Base-by-base conservation (phyloP, 2,113 vertebrate species). In the Platysternon megacephalum region DNA sequence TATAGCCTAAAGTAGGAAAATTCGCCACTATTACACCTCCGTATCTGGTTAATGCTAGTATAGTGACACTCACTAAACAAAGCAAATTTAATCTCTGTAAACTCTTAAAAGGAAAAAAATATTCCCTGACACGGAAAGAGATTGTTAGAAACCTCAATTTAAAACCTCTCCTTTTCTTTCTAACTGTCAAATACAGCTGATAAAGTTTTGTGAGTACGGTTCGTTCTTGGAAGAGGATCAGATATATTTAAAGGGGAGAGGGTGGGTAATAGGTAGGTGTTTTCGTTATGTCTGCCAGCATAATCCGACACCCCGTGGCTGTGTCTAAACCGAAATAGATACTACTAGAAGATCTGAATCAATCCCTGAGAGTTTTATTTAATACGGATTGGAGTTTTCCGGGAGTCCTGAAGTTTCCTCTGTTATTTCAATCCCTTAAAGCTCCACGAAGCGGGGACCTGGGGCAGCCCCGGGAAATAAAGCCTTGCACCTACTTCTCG, bases 61-160 rank as follows among this genome's bases (percentile, higher is more conserved):
- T 84, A 55, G 80, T 76, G 89, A 95, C 0, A 49, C 32, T 11
- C 42, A 0, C 81, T 44, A 79, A 82, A 72, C 44, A 84, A 72
- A 95, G 49, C 26, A 76, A 85, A 68, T 82, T 46, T 85, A 79
- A 84, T 85, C 86, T 8, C 49, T 58, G 32, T 46, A 24, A 24
- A 8, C 2, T 24, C 48, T 42, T 35, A 28, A 76, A 86, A 89
- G 46, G 88, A 80, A 49, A 24, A 4, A 53, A 96, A 65, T 91
- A 92, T 19, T 93, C 87, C 87, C 4, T 94, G 92, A 89, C 90
- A 85, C 24, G 85, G 93, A 94, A 90, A 94, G 85, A 84, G 4
- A 48, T 76, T 28, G 42, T 42, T 21, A 78, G 21, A 61, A 65
- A 87, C 35, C 29, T 26, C 49, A 3, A 1, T 84, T 68, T 55